Percentiles rank a stretch among this genome's conserved stretches.
Conservation (phyloP, 2,888 invertebrate species). For the Drosophila anceps region DNA sequence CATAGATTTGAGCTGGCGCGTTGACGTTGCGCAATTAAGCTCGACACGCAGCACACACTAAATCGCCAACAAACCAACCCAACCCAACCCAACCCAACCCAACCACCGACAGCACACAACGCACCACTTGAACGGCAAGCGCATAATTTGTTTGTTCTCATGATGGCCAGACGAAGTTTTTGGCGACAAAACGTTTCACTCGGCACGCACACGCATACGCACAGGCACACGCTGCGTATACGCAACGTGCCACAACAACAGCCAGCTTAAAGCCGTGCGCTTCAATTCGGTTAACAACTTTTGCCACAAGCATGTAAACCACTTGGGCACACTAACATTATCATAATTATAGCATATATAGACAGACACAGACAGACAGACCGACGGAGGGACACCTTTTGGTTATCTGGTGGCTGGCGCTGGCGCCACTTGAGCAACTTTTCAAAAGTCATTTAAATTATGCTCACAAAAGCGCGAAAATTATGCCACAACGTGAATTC, state of each 20-base stretch:
- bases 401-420: slow-evolving; percentile 59
- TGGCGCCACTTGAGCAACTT: slow-evolving; percentile 72
- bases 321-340: slow-evolving; percentile 78
- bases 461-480: slow-evolving; percentile 78
- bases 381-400: slow-evolving; percentile 43
- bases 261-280: slow-evolving; percentile 39
- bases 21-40: slow-evolving; percentile 71
- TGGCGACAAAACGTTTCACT: slow-evolving; percentile 59
- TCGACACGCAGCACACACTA: slow-evolving; percentile 63
- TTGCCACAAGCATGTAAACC: slow-evolving; percentile 63
- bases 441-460: slow-evolving; percentile 81
- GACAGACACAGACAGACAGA: slow-evolving; percentile 20
- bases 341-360: slow-evolving; percentile 71
- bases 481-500: slow-evolving; percentile 74
- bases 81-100: background rate
- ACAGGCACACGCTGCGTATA: slow-evolving; percentile 59
- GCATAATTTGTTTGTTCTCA: slow-evolving; percentile 57
- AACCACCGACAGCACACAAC: slow-evolving; percentile 3
- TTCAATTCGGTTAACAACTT: slow-evolving; percentile 47
- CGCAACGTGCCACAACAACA: slow-evolving; percentile 33
- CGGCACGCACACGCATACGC: slow-evolving; percentile 37
- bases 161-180: slow-evolving; percentile 46
- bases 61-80: slow-evolving; percentile 24
- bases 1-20: slow-evolving; percentile 70
- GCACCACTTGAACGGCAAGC: slow-evolving; percentile 41